Base-by-base conservation (phyloP, 1,140 invertebrate species). In the Holotrichia oblita region DNA sequence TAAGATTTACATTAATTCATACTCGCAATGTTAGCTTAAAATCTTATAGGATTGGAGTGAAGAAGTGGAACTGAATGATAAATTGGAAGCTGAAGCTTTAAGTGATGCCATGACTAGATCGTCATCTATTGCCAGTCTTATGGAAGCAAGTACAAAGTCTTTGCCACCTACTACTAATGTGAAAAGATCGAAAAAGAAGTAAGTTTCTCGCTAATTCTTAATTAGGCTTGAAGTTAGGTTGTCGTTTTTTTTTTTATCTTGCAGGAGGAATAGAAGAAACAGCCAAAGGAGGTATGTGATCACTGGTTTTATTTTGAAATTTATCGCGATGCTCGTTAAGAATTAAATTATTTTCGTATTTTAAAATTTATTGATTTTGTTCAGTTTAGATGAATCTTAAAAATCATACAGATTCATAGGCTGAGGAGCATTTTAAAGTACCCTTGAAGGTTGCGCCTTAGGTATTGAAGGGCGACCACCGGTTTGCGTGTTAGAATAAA, bases 71-170 rank as follows among this genome's bases (percentile, higher is more conserved):
- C 78, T 89, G 34, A 85, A 85, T 78, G 87, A 89, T 76, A 85
- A 85, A 79, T 79, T 88, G 40, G 87, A 89, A 83, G 86, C 86
- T 40, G 89, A 90, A 83, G 85, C 85, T 77, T 83, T 88, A 42
- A 90, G 89, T 81, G 89, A 86, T 79, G 81, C 84, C n/a, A 17
- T 86, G 64, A 86, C 86, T 9, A 83, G 89, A 76, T 90, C 89
- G 79, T 90, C 90, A 0, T 91, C 90, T 10, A 84, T 90, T 22
- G 82, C 87, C 27, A 91, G 90, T 85, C 87, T 90, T 76, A 85
- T 87, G 20, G 89, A 90, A 79, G 87, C 85, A 80, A 83, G 82
- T 77, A 88, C 83, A 79, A 83, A 80, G 76, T 83, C 82, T 9
- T 59, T 81, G 64, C 82, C 82, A 24, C 17, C 73, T 9, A 78